These are phyloP conservation scores for Epirrhoe alternata DNA, from an alignment of 2,888 invertebrate genomes.

Conservation along the genomic window DNA sequence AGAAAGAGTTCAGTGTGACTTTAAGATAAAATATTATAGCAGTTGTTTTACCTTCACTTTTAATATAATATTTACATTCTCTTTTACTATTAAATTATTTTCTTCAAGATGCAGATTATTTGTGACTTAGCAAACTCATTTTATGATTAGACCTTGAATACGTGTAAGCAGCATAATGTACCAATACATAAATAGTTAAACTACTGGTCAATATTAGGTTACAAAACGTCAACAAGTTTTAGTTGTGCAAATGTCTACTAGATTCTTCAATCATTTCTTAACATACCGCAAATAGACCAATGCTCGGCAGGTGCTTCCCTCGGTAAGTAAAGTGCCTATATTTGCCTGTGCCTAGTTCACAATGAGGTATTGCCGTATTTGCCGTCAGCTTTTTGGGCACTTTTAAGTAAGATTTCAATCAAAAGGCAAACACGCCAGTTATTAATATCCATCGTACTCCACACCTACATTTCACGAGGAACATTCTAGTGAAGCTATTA, in stretches of 20 bases:
- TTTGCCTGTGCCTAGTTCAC: background rate
- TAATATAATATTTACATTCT: too few relatives aligned
- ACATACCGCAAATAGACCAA: constrained; percentile 24
- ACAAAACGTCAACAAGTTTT: constrained; percentile 33
- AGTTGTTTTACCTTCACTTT: background rate
- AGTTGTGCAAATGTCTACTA: constrained; percentile 42
- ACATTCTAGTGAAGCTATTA: constrained; percentile 29
- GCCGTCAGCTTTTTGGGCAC: too few relatives aligned
- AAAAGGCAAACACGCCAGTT: background rate
- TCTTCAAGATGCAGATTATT: background rate
- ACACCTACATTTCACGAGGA: constrained; percentile 23
- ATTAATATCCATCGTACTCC: background rate
- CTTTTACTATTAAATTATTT: background rate
- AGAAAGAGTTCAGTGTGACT: background rate
- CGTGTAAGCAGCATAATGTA: constrained; percentile 34
- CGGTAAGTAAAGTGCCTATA: background rate
- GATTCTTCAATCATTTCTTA: constrained; percentile 37
- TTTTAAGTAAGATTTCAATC: too few relatives aligned
- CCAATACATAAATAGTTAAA: constrained; percentile 32
- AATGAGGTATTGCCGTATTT: too few relatives aligned
- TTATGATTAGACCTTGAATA: constrained; percentile 33
- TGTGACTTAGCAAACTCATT: background rate
- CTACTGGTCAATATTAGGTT: constrained; percentile 32
- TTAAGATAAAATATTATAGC: background rate
- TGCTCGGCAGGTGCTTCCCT: too few relatives aligned